Percentiles rank a stretch among this genome's conserved stretches.
phyloP scores from a whole-genome alignment of 2,888 invertebrate species.

The Andricus curvator region DNA sequence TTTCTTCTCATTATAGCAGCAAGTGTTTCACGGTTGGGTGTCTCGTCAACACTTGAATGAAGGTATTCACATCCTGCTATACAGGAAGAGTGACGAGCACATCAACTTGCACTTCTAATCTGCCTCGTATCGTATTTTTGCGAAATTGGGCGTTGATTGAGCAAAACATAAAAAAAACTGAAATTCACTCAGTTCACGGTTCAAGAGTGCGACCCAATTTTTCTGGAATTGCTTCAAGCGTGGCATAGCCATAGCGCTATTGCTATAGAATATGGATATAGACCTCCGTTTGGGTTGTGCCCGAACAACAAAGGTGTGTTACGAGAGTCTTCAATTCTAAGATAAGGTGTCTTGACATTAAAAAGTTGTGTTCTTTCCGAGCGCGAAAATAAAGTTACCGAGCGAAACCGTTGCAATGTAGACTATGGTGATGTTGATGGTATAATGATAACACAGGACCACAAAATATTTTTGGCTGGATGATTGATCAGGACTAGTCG shows the following conservation, averaged over 20 bases:
- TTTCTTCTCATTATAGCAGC: not conserved
- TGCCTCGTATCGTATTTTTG: not conserved
- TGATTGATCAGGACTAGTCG: no score
- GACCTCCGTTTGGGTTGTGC: slow-evolving; percentile 47
- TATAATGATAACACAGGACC: no score
- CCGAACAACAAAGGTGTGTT: slow-evolving; percentile 53
- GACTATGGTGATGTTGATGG: slow-evolving; percentile 44
- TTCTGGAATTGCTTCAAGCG: slow-evolving; percentile 45
- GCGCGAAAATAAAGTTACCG: slow-evolving; percentile 50
- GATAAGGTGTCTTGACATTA: slow-evolving; percentile 61
- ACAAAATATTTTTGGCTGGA: no score
- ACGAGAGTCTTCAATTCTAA: slow-evolving; percentile 47
- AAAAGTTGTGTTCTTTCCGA: slow-evolving; percentile 59
- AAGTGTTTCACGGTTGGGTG: not conserved
- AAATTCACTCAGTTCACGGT: slow-evolving; percentile 50
- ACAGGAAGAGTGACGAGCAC: not conserved
- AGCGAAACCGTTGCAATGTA: slow-evolving; percentile 43
- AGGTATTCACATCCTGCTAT: not conserved
- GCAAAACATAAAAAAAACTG: slow-evolving; percentile 30
- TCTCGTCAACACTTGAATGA: not conserved
- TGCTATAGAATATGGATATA: not conserved
- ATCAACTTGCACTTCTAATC: not conserved
- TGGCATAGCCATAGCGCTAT: slow-evolving; percentile 47
- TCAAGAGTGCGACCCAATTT: slow-evolving; percentile 53
- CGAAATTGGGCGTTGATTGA: slow-evolving; percentile 20